Base-by-base conservation (phyloP, 1,140 invertebrate genomes). In the Nilaparvata lugens region DNA sequence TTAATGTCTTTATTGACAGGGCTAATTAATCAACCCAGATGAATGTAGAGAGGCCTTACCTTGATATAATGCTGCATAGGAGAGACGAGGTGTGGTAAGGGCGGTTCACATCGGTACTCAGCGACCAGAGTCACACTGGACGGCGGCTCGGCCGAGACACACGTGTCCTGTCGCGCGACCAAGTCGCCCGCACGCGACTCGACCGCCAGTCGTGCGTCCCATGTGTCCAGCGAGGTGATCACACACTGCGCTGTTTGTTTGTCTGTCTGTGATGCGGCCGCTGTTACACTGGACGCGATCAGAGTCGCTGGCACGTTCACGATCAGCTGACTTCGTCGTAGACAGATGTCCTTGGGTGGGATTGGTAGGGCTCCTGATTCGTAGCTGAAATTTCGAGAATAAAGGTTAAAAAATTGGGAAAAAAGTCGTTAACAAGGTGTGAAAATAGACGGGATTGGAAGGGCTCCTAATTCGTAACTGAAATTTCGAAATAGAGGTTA, bases 121-220 rank as follows among this genome's bases (percentile, higher is more conserved):
- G 89, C 83, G 38, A 86, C 75, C 45, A 91, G 78, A 3, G 83
- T 85, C 9, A 92, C 82, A 69, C 88, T 88, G 86, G 88, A 92
- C 61, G 89, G 74, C 0, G 86, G 86, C 64, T 91, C 88, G 11
- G 82, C 62, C 6, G 61, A 79, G 40, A 91, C 81, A 68, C 90
- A 92, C 25, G 89, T 81, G 68, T 91, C 86, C 28, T 78, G 73
- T 38, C 83, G 83, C 0, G 89, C 88, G 0, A 93, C 90, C 61
- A 93, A 73, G 70, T 93, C 89, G 0, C 87, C 86, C 56, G 85
- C 89, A 58, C 81, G 81, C 19, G 81, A 80, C 66, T 93, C 90
- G 14, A 92, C 86, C 18, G 82, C 75, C 64, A 92, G 91, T 38
- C 89, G 76, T 3, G 84, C 80, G 69, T 93, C 89, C 45, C 83